These are phyloP conservation scores for Heliconius charithonia DNA, from an alignment of 2,888 invertebrate genomes.

Conservation along the genomic window DNA sequence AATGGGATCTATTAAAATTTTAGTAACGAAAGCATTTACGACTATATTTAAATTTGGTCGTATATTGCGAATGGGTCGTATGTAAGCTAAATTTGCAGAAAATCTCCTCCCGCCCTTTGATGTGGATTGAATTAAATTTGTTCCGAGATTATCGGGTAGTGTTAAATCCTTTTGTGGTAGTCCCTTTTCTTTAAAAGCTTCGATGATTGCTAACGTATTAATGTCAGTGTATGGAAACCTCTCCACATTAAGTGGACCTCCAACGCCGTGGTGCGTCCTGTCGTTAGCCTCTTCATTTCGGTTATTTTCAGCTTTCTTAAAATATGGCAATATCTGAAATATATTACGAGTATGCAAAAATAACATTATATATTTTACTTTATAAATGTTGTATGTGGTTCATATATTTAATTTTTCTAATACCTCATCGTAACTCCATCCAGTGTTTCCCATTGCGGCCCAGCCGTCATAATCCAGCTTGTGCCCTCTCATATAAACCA, in stretches of 20 bases:
- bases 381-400: too few species aligned
- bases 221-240: conserved; percentile 51
- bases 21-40: conserved; percentile 81
- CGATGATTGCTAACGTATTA: too few species aligned
- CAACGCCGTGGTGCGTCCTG: conserved; percentile 66
- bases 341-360: neutral
- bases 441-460: conserved; percentile 85
- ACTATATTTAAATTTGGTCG: conserved; percentile 56
- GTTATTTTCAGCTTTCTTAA: conserved; percentile 86
- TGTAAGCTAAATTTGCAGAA: conserved; percentile 86
- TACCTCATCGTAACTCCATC: conserved; percentile 85
- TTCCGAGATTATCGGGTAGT: conserved; percentile 83
- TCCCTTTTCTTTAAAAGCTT: conserved; percentile 76
- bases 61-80: conserved; percentile 54
- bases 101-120: conserved; percentile 83
- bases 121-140: conserved; percentile 85
- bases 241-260: conserved; percentile 86
- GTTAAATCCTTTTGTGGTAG: conserved; percentile 84
- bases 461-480: conserved; percentile 86
- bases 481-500: conserved; percentile 86
- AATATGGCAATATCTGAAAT: conserved; percentile 86
- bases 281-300: too few species aligned
- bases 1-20: conserved; percentile 84
- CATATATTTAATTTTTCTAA: too few species aligned
- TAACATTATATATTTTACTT: too few species aligned